Conservation (phyloP, 2,113 vertebrate genomes). For the Eleginops maclovinus region DNA sequence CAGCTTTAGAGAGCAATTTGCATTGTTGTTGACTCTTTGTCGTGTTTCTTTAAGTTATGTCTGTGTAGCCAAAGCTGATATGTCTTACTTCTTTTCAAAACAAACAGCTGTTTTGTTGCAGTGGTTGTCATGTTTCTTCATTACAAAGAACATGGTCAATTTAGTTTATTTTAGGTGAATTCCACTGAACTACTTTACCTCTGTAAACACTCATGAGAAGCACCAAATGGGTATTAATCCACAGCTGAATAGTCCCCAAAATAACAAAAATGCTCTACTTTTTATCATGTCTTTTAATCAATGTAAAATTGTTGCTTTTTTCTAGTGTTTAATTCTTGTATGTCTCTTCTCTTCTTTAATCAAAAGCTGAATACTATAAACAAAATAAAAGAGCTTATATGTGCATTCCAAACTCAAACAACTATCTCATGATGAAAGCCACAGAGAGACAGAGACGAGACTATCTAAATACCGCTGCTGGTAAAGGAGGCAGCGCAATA, state of each 20-base stretch:
- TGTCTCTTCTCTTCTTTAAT: background rate
- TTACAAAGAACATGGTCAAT: background rate
- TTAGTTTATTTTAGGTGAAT: slow-evolving; percentile 14
- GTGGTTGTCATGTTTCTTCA: background rate
- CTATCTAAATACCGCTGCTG: slow-evolving; percentile 58
- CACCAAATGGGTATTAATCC: background rate
- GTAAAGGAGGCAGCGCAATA: slow-evolving; percentile 63
- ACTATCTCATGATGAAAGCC: slow-evolving; percentile 57
- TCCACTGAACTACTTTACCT: background rate
- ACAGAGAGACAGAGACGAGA: slow-evolving; percentile 37
- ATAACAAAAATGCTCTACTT: background rate
- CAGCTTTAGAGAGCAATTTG: no score
- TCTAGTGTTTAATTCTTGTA: no score
- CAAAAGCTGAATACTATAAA: slow-evolving; percentile 35
- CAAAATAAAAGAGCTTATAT: slow-evolving; percentile 33
- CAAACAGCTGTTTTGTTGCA: slow-evolving; percentile 2
- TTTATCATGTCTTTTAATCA: no score
- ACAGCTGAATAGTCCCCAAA: background rate
- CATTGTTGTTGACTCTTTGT: no score
- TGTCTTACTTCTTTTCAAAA: no score
- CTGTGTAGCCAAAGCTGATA: background rate
- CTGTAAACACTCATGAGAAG: slow-evolving; percentile 13
- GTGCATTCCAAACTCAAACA: slow-evolving; percentile 33
- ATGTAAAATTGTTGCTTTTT: no score
- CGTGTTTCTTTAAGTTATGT: no score